A percentile compares a stretch with the other conserved stretches of the same genome.
phyloP scores from a whole-genome alignment of 1,140 invertebrate genomes.

The Mesaphorura yosii region DNA sequence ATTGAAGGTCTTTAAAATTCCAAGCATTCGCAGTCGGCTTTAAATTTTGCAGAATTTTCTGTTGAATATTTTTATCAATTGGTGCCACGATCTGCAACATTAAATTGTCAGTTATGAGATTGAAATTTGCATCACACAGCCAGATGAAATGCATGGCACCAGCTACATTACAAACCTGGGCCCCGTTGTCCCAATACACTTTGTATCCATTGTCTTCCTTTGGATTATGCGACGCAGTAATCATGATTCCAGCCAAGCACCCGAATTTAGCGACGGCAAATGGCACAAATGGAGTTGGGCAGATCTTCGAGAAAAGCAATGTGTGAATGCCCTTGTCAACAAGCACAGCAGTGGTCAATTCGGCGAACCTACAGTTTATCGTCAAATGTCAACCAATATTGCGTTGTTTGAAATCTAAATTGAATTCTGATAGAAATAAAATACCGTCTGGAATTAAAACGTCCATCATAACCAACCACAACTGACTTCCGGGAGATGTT shows the following conservation, averaged over 20 bases:
- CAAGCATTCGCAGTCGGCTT: conserved; percentile 56
- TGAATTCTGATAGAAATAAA: background rate
- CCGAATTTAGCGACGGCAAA: conserved; percentile 59
- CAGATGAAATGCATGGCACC: background rate
- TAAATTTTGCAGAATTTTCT: conserved; percentile 64
- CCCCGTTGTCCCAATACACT: conserved; percentile 89
- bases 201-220: conserved; percentile 99
- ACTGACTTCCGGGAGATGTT: conserved; percentile 53
- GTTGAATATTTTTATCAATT: conserved; percentile 77
- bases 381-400: background rate
- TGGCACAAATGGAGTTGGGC: conserved; percentile 87
- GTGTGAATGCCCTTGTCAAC: conserved; percentile 63
- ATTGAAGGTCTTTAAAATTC: conserved; percentile 38
- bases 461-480: conserved; percentile 87
- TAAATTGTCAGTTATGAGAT: background rate
- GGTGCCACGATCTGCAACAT: conserved; percentile 73
- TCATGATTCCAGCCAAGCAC: conserved; percentile 75
- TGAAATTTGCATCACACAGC: background rate
- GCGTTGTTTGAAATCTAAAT: no score
- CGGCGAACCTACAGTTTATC: conserved; percentile 61
- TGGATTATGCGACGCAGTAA: conserved; percentile 98
- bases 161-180: conserved; percentile 47
- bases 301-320: conserved; percentile 65
- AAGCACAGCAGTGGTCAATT: conserved; percentile 76
- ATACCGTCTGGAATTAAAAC: conserved; percentile 81